phyloP scores from a whole-genome alignment of 2,113 vertebrate genomes.

The Corythaixoides concolor region DNA sequence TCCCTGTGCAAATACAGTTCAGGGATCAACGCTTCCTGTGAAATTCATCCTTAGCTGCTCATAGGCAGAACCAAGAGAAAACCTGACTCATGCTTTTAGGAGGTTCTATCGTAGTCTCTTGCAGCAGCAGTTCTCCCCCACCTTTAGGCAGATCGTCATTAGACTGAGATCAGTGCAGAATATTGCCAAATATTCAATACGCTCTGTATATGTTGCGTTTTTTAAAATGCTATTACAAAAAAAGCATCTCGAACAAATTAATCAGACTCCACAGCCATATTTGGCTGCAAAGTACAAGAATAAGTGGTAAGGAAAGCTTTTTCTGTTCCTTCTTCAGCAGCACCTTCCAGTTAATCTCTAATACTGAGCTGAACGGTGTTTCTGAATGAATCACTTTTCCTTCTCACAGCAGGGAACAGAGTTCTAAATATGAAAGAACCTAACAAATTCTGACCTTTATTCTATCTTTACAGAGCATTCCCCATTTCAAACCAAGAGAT shows the following conservation, averaged over 20 bases:
- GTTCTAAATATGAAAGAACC: not conserved
- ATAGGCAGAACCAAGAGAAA: not conserved
- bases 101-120: not conserved
- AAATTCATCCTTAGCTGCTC: not conserved
- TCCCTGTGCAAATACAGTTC: not conserved
- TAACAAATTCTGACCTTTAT: constrained; percentile 32
- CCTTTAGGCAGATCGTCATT: not conserved
- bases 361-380: not conserved
- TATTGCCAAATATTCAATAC: not conserved
- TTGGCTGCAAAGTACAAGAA: not conserved
- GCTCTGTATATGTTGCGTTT: not conserved
- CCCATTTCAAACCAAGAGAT: constrained; percentile 42
- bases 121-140: not conserved
- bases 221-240: not conserved
- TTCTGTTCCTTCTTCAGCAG: not conserved
- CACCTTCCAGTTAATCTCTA: not conserved
- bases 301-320: not conserved
- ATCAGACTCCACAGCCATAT: not conserved
- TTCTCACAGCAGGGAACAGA: not conserved
- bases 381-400: not conserved
- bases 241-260: not conserved
- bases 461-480: constrained; percentile 16
- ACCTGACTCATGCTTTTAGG: not conserved
- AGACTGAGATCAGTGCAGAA: not conserved
- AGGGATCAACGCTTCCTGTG: not conserved